phyloP scores from a whole-genome alignment of 2,797 vertebrate genomes.

The Ptychadena robeensis region DNA sequence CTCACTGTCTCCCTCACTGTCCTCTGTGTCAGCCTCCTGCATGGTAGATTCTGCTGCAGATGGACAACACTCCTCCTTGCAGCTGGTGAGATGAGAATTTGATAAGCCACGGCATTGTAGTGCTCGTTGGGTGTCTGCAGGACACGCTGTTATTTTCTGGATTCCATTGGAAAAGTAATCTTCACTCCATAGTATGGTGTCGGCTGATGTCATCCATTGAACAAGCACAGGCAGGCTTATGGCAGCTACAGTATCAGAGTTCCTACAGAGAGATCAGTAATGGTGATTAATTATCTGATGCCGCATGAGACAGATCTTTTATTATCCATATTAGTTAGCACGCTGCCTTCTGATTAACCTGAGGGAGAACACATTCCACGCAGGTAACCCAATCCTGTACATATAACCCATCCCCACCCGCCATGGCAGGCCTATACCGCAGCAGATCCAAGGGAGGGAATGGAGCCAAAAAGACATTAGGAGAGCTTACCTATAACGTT shows the following conservation, averaged over 20 bases:
- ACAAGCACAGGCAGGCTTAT: not conserved
- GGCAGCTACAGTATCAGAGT: not conserved
- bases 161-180: not conserved
- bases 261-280: conserved; percentile 8
- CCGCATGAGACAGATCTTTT: conserved; percentile 1
- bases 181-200: not conserved
- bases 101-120: too few relatives aligned
- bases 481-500: too few relatives aligned
- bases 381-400: not conserved
- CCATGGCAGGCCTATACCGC: not conserved
- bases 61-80: too few relatives aligned
- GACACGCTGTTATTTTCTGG: not conserved
- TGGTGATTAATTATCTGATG: conserved; percentile 28
- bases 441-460: too few relatives aligned
- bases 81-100: too few relatives aligned
- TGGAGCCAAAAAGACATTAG: too few relatives aligned
- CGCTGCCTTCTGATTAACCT: conserved; percentile 4
- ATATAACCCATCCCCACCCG: not conserved
- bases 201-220: not conserved
- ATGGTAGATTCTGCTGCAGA: too few relatives aligned
- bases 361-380: conserved; percentile 29
- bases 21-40: too few relatives aligned
- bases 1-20: too few relatives aligned
- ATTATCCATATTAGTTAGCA: not conserved
- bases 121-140: too few relatives aligned